phyloP scores from a whole-genome alignment of 2,888 invertebrate genomes.

The Tetragonula carbonaria region DNA sequence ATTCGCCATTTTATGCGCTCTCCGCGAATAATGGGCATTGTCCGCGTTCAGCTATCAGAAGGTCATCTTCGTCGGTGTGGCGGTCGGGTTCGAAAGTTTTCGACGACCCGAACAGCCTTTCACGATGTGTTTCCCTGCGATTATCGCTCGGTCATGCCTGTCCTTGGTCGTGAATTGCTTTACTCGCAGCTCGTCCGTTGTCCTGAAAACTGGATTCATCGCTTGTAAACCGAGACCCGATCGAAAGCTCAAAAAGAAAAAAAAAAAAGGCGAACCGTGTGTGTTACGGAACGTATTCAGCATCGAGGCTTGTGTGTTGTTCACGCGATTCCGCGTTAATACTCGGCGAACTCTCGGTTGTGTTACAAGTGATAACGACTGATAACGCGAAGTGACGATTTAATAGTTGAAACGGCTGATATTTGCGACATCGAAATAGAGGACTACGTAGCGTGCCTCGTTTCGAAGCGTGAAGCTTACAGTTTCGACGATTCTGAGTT shows the following conservation, averaged over 20 bases:
- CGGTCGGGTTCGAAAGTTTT: slow-evolving; percentile 33
- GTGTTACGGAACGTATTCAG: too few relatives aligned
- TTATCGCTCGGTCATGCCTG: slow-evolving; percentile 18
- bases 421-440: too few relatives aligned
- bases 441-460: too few relatives aligned
- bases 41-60: slow-evolving; percentile 59
- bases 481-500: too few relatives aligned
- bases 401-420: too few relatives aligned
- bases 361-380: too few relatives aligned
- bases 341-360: too few relatives aligned
- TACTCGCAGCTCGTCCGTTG: neutral
- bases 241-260: neutral
- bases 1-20: slow-evolving; percentile 59
- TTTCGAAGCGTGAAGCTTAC: too few relatives aligned
- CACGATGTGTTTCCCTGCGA: slow-evolving; percentile 16
- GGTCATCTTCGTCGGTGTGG: slow-evolving; percentile 1
- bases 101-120: slow-evolving; percentile 17
- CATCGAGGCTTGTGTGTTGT: too few relatives aligned
- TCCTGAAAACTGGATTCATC: neutral
- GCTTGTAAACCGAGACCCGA: neutral
- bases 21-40: slow-evolving; percentile 57
- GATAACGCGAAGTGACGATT: too few relatives aligned
- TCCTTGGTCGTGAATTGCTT: neutral
- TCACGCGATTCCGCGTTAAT: too few relatives aligned
- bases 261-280: too few relatives aligned